Evolutionary conservation across 2,888 invertebrate species (phyloP), one percentile per base, ranked within the genome.

Genomic region (Acleris cristana): DNA sequence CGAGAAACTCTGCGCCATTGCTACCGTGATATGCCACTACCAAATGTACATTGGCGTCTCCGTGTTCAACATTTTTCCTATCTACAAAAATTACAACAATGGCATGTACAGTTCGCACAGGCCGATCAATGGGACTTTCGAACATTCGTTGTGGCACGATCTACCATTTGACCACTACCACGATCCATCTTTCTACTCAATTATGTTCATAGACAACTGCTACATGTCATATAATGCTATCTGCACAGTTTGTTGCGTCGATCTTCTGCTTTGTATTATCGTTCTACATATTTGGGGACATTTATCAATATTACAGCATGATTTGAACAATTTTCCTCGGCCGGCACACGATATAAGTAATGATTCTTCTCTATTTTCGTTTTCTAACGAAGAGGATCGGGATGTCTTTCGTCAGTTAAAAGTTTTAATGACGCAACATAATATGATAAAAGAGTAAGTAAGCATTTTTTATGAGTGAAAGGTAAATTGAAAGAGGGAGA

Each of bases 251-350:
- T 49, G 49, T 49, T 49, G 49, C n/a, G 6, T 49, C 7, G 49
- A 49, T n/a, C 49, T 49, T 7, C 49, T 49, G 49, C 14, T 49
- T 4, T 18, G 16, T 6, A 14, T 49, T 14, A 49, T 49, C 18
- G 49, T 49, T 7, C 16, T 49, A 8, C 49, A 49, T n/a, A 49
- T 49, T 49, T 49, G 49, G 49, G 49, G 49, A 4, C 49, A 49
- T n/a, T n/a, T 49, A 18, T 5, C 49, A 5, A 49, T 49, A n/a
- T n/a, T 49, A 8, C 3, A 49, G 49, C 49, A 49, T n/a, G 3
- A 49, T 3, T 49, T 49, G n/a, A 18, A 49, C 7, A 4, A 18
- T 18, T 49, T 49, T 8, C 18, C 49, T 8, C 49, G 49, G 6
- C 49, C 49, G n/a, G n/a, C 14, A 18, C 49, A 7, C 8, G n/a